A percentile compares a stretch with the other conserved stretches of the same genome.
Conservation (phyloP, 1,140 invertebrate species). For the Trigoniulus corallinus region DNA sequence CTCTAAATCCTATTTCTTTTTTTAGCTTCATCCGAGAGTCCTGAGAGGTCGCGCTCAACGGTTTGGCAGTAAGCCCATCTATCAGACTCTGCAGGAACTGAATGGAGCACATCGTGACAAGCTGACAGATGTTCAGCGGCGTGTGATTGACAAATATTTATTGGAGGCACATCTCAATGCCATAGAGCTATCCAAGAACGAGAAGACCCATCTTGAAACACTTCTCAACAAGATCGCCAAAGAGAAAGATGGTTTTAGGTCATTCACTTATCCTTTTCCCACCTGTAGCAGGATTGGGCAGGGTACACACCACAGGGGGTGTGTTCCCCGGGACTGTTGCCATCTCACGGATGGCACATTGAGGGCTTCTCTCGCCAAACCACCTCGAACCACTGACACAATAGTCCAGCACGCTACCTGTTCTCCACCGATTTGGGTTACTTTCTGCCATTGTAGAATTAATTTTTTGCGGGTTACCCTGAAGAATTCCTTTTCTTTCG, state of each 20-base stretch:
- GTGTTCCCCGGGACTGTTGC: too few species aligned
- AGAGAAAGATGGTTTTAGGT: conserved; percentile 37
- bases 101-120: conserved; percentile 25
- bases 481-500: too few species aligned
- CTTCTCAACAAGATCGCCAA: conserved; percentile 31
- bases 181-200: conserved; percentile 33
- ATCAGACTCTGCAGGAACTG: conserved; percentile 28
- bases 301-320: too few species aligned
- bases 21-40: conserved; percentile 23
- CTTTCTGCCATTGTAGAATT: too few species aligned
- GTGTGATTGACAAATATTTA: conserved; percentile 55
- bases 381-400: too few species aligned
- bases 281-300: too few species aligned
- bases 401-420: too few species aligned
- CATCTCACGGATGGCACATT: too few species aligned
- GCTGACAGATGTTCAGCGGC: conserved; percentile 28
- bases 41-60: conserved; percentile 22
- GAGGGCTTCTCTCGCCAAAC: too few species aligned
- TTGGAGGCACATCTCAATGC: conserved; percentile 68
- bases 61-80: conserved; percentile 23
- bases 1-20: conserved; percentile 12
- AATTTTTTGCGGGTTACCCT: too few species aligned
- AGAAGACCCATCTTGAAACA: conserved; percentile 30
- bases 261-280: too few species aligned
- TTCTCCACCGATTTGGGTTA: too few species aligned